Base-by-base conservation (phyloP, 92 coral and sea anemone genomes). In the Zoanthus sansibaricus region DNA sequence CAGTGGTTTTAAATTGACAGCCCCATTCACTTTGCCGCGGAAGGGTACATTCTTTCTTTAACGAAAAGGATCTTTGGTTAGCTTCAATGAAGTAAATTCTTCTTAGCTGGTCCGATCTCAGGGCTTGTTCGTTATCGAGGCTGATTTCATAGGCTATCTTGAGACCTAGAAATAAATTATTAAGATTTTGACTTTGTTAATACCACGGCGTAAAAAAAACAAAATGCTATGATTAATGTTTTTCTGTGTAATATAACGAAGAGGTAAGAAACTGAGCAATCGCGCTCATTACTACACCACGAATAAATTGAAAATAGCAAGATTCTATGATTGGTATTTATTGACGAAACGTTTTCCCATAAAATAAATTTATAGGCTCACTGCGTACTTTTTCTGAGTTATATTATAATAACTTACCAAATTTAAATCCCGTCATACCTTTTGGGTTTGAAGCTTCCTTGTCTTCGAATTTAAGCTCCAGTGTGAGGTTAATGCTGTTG, bases 391-490 rank as follows among this genome's bases (percentile, higher is more conserved):
- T 37, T 1, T 37, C 42, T 37, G 2, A 37, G 42, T 37, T 2
- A 37, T 2, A 37, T 0, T 37, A 37, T 2, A 37, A 37, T 37
- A 37, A 37, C 42, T 37, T 37, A 37, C 42, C 4, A 37, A 37
- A 37, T 49, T 7, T 49, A 49, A 49, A 49, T 49, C 12, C 55
- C 9, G 12, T 49, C 55, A 49, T 7, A 49, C 9, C 9, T 80
- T 80, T 21, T 6, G 75, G 61, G 15, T 4, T 80, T 44, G 85
- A 64, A 10, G 74, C 58, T 1, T 80, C 62, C 31, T 66, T 80
- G 73, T 80, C 85, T 21, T 44, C 74, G 42, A 80, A 80, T 30
- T 11, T 47, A 30, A 80, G 45, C 58, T 80, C 74, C 85, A 80
- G 25, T 45, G 85, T 80, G 20, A 80, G 1, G 58, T 80, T 80